Conservation (phyloP, 2,888 invertebrate species). For the Sinopyrophorus schimmeli region DNA sequence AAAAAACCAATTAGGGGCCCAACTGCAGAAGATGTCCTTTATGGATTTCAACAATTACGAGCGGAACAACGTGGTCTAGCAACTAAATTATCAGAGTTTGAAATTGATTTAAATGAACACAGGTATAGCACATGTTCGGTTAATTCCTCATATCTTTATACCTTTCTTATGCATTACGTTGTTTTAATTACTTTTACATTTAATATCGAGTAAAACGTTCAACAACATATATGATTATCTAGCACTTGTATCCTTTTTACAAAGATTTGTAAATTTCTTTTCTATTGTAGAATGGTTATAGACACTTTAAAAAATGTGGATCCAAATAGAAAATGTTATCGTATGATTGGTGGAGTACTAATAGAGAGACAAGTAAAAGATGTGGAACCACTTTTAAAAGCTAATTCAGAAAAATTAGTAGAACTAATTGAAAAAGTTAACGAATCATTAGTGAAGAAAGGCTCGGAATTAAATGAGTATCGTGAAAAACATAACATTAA, state of each 20-base stretch:
- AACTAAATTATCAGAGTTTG: conserved; percentile 87
- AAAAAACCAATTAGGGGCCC: conserved; percentile 57
- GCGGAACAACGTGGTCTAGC: conserved; percentile 86
- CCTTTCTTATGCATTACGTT: too few species aligned
- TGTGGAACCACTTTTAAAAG: conserved; percentile 80
- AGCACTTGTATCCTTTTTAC: too few species aligned
- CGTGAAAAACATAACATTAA: conserved; percentile 88
- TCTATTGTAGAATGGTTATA: conserved; percentile 80
- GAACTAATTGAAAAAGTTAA: conserved; percentile 78
- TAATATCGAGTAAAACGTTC: too few species aligned
- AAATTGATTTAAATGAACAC: conserved; percentile 94
- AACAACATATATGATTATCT: too few species aligned
- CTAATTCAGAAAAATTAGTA: conserved; percentile 78
- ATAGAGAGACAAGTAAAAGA: conserved; percentile 92
- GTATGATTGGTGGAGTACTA: conserved; percentile 91
- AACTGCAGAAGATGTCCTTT: conserved; percentile 78
- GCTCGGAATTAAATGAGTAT: conserved; percentile 88
- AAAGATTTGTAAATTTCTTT: too few species aligned
- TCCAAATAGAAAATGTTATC: conserved; percentile 83
- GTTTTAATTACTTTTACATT: too few species aligned
- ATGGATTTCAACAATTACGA: conserved; percentile 84
- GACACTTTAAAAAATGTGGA: conserved; percentile 88
- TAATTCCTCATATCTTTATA: neutral
- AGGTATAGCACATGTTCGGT: conserved; percentile 65
- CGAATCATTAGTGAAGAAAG: conserved; percentile 83